Conservation (phyloP, 2,888 invertebrate species). For the Orthosia gracilis region DNA sequence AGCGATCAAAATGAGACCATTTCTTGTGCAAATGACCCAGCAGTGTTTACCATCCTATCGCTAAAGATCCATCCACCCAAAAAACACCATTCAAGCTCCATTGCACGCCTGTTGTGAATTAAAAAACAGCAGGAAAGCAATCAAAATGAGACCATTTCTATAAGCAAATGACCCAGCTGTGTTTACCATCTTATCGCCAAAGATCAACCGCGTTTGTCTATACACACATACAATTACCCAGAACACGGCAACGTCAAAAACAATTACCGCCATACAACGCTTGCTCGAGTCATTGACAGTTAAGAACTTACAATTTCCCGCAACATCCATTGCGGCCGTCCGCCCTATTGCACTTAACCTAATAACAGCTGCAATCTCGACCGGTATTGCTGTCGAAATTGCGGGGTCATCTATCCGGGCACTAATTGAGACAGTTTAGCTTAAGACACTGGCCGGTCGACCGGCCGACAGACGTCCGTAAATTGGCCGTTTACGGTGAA, state of each 20-base stretch:
- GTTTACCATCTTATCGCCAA: constrained; percentile 16
- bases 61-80: constrained; percentile 17
- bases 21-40: constrained; percentile 9
- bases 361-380: constrained; percentile 82
- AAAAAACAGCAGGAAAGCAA: neutral
- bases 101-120: no score
- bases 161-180: constrained; percentile 1
- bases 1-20: constrained; percentile 6
- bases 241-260: constrained; percentile 60
- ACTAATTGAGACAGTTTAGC: constrained; percentile 91
- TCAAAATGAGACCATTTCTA: constrained; percentile 9
- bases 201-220: constrained; percentile 33
- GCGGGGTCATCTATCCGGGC: constrained; percentile 88
- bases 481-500: constrained; percentile 90
- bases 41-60: constrained; percentile 7
- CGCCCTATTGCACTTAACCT: constrained; percentile 83
- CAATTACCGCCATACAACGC: constrained; percentile 63
- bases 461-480: constrained; percentile 86
- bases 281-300: constrained; percentile 64
- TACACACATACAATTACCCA: constrained; percentile 55
- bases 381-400: constrained; percentile 84
- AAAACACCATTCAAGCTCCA: no score
- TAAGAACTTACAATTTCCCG: constrained; percentile 71
- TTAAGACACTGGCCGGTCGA: constrained; percentile 86
- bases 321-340: constrained; percentile 70